Evolutionary conservation across 2,797 vertebrate genomes (phyloP).

Genomic region (Poeciliopsis gracilis): DNA sequence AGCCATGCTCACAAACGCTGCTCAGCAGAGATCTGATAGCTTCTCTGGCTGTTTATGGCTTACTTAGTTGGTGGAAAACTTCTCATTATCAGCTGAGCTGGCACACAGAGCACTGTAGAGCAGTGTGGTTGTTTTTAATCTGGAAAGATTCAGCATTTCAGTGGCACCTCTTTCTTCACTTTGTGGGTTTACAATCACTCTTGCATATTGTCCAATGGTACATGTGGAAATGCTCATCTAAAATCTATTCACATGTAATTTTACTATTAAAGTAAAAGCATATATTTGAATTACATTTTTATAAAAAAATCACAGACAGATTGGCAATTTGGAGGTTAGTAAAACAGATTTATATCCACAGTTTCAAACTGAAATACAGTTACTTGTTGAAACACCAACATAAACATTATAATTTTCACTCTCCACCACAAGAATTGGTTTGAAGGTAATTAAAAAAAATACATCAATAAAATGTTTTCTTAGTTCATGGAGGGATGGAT

Average conservation of each 20-base stretch:
- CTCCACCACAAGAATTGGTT: background rate
- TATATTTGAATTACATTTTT: background rate
- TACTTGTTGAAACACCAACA: background rate
- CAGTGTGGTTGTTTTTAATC: conserved; percentile 52
- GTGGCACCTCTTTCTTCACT: conserved; percentile 40
- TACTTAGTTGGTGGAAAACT: conserved; percentile 61
- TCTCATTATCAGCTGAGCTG: conserved; percentile 56
- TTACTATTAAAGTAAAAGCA: background rate
- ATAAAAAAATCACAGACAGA: background rate
- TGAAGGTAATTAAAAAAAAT: background rate
- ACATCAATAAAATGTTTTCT: background rate
- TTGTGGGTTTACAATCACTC: conserved; percentile 59
- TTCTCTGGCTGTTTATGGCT: conserved; percentile 47
- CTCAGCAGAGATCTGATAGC: conserved; percentile 62
- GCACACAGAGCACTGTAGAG: conserved; percentile 27
- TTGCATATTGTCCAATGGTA: conserved; percentile 42
- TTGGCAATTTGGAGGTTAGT: background rate
- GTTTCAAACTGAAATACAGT: background rate
- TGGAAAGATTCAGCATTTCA: conserved; percentile 49
- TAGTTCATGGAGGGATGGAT: background rate
- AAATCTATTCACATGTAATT: background rate
- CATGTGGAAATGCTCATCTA: conserved; percentile 3
- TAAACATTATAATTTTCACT: background rate
- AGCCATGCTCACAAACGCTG: conserved; percentile 42
- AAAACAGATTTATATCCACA: background rate